phyloP scores from a whole-genome alignment of 2,113 vertebrate genomes.

The Panurus biarmicus region DNA sequence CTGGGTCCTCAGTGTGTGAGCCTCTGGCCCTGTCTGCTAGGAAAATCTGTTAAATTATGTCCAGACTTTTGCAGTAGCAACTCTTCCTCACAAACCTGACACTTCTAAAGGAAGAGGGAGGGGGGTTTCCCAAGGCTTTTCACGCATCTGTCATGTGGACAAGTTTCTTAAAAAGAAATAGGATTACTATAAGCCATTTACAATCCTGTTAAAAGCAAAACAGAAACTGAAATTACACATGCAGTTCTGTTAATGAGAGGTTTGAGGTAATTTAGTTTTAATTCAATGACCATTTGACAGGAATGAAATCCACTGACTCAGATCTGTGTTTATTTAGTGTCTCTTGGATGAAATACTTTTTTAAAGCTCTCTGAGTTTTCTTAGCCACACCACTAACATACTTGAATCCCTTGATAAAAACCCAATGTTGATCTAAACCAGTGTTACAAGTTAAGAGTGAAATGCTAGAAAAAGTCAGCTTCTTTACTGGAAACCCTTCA shows the following conservation, averaged over 20 bases:
- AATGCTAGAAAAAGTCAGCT: not conserved
- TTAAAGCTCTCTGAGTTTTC: not conserved
- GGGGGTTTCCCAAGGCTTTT: not conserved
- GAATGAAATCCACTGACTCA: not conserved
- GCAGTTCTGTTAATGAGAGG: not conserved
- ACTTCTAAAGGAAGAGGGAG: not conserved
- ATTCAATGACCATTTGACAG: not conserved
- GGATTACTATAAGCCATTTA: not conserved
- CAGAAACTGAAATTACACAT: conserved; percentile 4
- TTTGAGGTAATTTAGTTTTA: not conserved
- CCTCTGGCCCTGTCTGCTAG: not conserved
- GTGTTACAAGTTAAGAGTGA: not conserved
- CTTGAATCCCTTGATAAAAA: conserved; percentile 1
- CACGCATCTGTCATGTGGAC: not conserved
- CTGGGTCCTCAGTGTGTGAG: not conserved
- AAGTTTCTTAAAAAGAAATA: not conserved
- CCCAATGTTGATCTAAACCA: not conserved
- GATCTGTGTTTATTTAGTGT: not conserved
- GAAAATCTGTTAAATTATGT: not conserved
- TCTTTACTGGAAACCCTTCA: conserved; percentile 13
- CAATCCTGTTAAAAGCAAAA: not conserved
- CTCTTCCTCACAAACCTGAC: not conserved
- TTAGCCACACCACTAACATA: not conserved
- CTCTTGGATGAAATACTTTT: not conserved
- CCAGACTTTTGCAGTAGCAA: not conserved